These are phyloP conservation scores for Drosophila mimica DNA, from an alignment of 2,888 invertebrate genomes.

Conservation along the genomic window DNA sequence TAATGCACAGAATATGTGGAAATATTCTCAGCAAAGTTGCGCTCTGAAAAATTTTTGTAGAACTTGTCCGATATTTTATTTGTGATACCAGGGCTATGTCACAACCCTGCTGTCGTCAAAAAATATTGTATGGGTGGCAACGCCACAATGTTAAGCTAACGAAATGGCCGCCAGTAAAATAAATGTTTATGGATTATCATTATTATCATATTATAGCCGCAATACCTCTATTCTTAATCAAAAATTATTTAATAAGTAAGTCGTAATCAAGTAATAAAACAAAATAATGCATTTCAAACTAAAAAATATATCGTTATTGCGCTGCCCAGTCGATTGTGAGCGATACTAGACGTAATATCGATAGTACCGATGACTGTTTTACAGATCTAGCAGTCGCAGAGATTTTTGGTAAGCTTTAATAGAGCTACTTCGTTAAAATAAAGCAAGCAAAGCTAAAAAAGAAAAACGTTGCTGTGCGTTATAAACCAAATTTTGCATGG, in stretches of 20 bases:
- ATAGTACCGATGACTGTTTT: constrained; percentile 39
- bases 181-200: not conserved
- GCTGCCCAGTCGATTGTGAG: constrained; percentile 2
- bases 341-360: constrained; percentile 12
- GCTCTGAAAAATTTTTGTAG: constrained; percentile 28
- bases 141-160: not conserved
- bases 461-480: not conserved
- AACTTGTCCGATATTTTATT: constrained; percentile 35
- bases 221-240: not conserved
- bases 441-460: constrained; percentile 4
- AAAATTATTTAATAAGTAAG: not conserved
- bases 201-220: not conserved
- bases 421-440: constrained; percentile 29
- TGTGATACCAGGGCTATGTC: constrained; percentile 28
- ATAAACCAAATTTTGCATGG: not conserved
- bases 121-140: not conserved
- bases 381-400: constrained; percentile 58
- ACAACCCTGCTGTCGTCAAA: constrained; percentile 7
- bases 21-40: constrained; percentile 9
- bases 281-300: not conserved
- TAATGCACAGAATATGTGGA: constrained; percentile 13
- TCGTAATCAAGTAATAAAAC: not conserved
- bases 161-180: not conserved
- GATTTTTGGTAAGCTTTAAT: constrained; percentile 69
- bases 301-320: not conserved